Conservation (phyloP, 2,113 vertebrate species). For the Origma solitaria region DNA sequence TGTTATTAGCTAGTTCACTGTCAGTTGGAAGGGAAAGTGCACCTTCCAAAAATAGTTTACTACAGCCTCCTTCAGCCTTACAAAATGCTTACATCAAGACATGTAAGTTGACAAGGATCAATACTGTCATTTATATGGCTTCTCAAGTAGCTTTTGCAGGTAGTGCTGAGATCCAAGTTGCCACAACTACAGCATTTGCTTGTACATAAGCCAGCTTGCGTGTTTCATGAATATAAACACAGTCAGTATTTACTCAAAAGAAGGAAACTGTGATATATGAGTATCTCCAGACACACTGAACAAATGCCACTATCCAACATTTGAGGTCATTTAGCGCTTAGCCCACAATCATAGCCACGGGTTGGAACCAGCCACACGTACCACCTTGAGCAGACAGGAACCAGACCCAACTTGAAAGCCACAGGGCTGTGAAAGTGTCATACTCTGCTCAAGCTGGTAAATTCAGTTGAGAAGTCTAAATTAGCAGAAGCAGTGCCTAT, state of each 20-base stretch:
- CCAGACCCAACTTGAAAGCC: background rate
- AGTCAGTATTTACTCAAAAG: background rate
- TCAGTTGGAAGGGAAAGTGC: background rate
- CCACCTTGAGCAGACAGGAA: background rate
- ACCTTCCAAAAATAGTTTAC: background rate
- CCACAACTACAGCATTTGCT: background rate
- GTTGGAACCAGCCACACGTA: background rate
- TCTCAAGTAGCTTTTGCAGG: background rate
- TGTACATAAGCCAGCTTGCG: background rate
- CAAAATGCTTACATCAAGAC: background rate
- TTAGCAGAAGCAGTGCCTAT: background rate
- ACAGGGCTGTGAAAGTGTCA: background rate
- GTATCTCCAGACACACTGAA: background rate
- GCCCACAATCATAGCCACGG: rapidly evolving
- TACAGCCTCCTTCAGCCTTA: background rate
- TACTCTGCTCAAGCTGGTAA: background rate
- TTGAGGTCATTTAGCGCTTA: background rate
- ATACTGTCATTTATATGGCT: background rate
- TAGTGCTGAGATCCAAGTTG: background rate
- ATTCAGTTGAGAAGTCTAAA: background rate
- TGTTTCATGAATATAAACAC: background rate
- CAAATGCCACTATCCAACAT: background rate
- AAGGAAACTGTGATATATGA: background rate
- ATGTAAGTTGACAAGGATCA: background rate
- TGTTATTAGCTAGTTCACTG: background rate